Base-by-base conservation (phyloP, 2,888 invertebrate genomes). In the Lamellibrachia satsuma region DNA sequence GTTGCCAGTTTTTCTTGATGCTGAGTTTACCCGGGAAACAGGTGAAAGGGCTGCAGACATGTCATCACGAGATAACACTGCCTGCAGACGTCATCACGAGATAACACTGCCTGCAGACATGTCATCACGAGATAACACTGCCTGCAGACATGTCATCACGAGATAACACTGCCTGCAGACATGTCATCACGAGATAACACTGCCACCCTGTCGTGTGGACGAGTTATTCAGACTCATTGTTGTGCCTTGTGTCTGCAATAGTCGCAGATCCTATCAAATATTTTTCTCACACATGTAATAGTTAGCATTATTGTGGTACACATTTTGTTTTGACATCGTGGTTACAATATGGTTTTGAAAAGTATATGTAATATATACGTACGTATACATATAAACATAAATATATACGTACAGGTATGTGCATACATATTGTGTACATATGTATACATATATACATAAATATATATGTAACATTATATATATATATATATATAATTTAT, bases 221-320 rank as follows among this genome's bases (percentile, higher is more conserved):
- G 75, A 6, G 75, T 75, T 75, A 75, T 22, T 15, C 22, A 22
- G 22, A 75, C 75, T n/a, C 15, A 75, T n/a, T 75, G 75, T 75
- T 75, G 75, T 75, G 75, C 75, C 75, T 75, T 75, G 75, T 55
- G 55, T 75, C 75, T 22, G 75, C 75, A 75, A n/a, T 75, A 75
- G 22, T 2, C 22, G 22, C 75, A 75, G 75, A 75, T 75, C 75
- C n/a, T 75, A 75, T 75, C 75, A 75, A 75, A 15, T 75, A 75
- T 75, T 75, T 75, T 75, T 22, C 39, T 39, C 39, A 22, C 75
- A 15, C 22, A 75, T 22, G n/a, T 22, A 75, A 22, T 22, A 22
- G 15, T 75, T 75, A 75, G 75, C 75, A 39, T n/a, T 75, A 75
- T 75, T 75, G 22, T 75, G 75, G 75, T 75, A 75, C 15, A 60